Conservation (phyloP, 2,113 vertebrate genomes). For the Dunckerocampus dactyliophorus region DNA sequence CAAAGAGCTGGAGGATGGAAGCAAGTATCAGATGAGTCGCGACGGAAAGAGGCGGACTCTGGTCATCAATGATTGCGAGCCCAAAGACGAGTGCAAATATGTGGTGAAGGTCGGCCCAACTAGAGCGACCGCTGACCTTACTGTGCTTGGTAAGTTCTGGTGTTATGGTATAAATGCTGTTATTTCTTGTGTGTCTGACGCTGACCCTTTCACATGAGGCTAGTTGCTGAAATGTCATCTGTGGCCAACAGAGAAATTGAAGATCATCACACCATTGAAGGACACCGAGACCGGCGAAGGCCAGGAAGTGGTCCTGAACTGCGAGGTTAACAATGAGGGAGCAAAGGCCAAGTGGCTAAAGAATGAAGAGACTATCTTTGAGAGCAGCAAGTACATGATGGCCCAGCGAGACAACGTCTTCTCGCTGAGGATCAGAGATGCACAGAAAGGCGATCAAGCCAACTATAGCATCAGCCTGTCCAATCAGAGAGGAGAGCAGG, state of each 20-base stretch:
- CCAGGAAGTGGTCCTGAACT: slow-evolving; percentile 90
- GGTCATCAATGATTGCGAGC: slow-evolving; percentile 78
- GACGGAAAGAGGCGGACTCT: slow-evolving; percentile 87
- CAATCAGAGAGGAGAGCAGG: slow-evolving; percentile 89
- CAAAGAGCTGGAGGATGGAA: slow-evolving; percentile 77
- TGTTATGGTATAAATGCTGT: background rate
- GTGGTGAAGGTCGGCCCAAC: slow-evolving; percentile 80
- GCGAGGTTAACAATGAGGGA: slow-evolving; percentile 92
- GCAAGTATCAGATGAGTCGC: slow-evolving; percentile 84
- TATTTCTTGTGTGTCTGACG: background rate
- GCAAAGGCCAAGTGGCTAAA: slow-evolving; percentile 98
- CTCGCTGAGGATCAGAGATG: slow-evolving; percentile 88
- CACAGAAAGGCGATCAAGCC: slow-evolving; percentile 82
- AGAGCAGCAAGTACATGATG: slow-evolving; percentile 91
- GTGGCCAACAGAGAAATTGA: slow-evolving; percentile 86
- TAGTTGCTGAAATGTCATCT: background rate
- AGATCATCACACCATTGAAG: slow-evolving; percentile 88
- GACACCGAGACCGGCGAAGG: slow-evolving; percentile 84
- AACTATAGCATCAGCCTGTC: slow-evolving; percentile 80
- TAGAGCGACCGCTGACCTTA: slow-evolving; percentile 84
- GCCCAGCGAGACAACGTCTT: slow-evolving; percentile 89
- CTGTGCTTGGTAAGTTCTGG: slow-evolving; percentile 78
- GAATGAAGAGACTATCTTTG: slow-evolving; percentile 88
- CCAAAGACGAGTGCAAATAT: slow-evolving; percentile 84
- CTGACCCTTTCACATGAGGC: background rate